phyloP scores from a whole-genome alignment of 2,113 vertebrate species.

The Mola mola region DNA sequence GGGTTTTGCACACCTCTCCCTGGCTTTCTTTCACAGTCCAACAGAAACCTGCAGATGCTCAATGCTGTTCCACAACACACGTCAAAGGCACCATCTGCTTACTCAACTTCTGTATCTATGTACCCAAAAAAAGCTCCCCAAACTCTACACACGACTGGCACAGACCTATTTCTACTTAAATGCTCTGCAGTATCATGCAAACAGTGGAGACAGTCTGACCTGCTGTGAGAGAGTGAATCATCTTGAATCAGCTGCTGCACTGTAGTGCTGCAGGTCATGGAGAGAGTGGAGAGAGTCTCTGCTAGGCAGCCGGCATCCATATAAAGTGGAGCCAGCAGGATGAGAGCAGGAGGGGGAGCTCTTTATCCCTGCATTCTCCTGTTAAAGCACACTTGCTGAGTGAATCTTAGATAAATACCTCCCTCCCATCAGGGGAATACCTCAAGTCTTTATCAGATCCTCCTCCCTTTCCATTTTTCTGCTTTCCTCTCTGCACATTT shows the following conservation, averaged over 20 bases:
- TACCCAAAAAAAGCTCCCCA: not conserved
- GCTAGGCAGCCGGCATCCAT: conserved; percentile 40
- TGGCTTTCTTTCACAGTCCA: conserved; percentile 15
- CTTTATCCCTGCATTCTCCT: conserved; percentile 46
- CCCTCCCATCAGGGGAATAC: conserved; percentile 60
- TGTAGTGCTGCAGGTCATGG: conserved; percentile 30
- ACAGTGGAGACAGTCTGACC: conserved; percentile 45
- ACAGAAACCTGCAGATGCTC: conserved; percentile 14
- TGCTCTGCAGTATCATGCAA: conserved; percentile 24
- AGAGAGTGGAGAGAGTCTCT: conserved; percentile 42
- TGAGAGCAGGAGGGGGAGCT: conserved; percentile 46
- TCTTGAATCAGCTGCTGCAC: conserved; percentile 41
- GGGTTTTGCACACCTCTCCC: conserved; percentile 18
- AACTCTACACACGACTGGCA: not conserved
- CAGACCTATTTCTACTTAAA: not conserved
- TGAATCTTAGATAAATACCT: conserved; percentile 33
- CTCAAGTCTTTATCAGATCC: conserved; percentile 62
- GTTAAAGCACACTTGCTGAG: conserved; percentile 29
- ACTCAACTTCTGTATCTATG: conserved; percentile 3
- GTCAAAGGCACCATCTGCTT: not conserved
- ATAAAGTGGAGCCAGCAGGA: conserved; percentile 31
- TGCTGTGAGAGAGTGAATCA: conserved; percentile 48
- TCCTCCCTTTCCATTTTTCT: conserved; percentile 45
- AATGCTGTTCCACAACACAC: conserved; percentile 8
- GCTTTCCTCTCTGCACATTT: conserved; percentile 3